Evolutionary conservation across 2,113 vertebrate genomes (phyloP).

Genomic region (Mionectes macconnelli): DNA sequence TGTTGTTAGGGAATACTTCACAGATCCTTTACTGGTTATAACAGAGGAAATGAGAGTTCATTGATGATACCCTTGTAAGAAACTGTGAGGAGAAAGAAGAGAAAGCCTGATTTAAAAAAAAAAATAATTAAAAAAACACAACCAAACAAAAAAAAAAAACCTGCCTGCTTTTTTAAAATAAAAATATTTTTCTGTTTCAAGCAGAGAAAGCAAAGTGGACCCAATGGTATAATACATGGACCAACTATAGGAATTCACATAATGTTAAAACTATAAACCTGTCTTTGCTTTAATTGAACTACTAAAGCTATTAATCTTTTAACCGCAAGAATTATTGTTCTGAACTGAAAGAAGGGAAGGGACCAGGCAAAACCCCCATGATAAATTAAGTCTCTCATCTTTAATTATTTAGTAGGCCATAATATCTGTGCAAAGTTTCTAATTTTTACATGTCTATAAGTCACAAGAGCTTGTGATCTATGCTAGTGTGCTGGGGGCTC

Average conservation of each 20-base stretch:
- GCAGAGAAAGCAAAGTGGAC: not conserved
- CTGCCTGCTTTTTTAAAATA: not conserved
- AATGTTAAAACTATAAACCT: conserved; percentile 40
- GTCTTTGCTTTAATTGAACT: conserved; percentile 39
- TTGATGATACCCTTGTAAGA: not conserved
- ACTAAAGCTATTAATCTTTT: conserved; percentile 22
- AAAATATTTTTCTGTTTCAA: not conserved
- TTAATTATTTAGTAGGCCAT: not conserved
- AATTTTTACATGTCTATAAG: not conserved
- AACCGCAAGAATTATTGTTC: conserved; percentile 2
- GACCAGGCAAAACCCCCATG: not conserved
- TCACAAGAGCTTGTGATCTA: not conserved
- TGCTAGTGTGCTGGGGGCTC: not conserved
- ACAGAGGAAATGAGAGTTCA: not conserved
- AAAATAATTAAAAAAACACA: too few relatives aligned
- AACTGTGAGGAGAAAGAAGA: not conserved
- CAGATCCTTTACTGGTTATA: not conserved
- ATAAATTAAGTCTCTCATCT: not conserved
- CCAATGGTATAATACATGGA: not conserved
- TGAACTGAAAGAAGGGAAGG: not conserved
- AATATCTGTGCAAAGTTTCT: not conserved
- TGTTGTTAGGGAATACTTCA: not conserved
- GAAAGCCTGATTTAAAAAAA: not conserved
- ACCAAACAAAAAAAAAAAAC: not conserved
- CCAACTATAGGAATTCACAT: not conserved